Evolutionary conservation across 2,797 vertebrate species (phyloP), one percentile per base, ranked within the genome.

Genomic region (Syngnathus rostellatus): DNA sequence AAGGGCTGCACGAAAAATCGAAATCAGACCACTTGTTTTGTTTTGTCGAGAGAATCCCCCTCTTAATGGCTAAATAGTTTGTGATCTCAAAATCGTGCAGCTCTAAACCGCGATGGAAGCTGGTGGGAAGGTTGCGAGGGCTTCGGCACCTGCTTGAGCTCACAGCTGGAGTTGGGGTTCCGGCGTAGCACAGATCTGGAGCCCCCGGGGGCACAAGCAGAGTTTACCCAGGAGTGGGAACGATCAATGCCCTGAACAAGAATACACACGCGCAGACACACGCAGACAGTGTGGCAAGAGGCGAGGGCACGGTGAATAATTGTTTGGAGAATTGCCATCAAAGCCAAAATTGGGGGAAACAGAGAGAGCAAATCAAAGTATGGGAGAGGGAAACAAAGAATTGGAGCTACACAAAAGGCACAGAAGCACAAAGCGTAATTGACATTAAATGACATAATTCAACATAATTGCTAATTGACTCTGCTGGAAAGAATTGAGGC

Each of bases 141-240:
- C 77, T 80, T 87, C 81, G 76, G 91, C 94, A 95, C 95, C 95
- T 97, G 95, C 92, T 94, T 93, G 81, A 93, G 93, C 78, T 97
- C 94, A 73, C 92, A 92, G 92, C 91, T 94, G 74, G 93, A 92
- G 87, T 92, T 92, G 68, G 93, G 93, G 85, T 91, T 93, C 86
- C 95, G 91, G 48, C 94, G 92, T 75, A 95, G 90, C 80, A 96
- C 92, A 72, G 93, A 90, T 91, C 93, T 94, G 85, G 92, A 90
- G 88, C 94, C 94, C 79, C 94, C 93, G 1, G 95, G 95, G 86
- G 94, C 94, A 74, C 94, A 96, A 90, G 94, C 93, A 80, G 95
- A 94, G 81, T 96, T 96, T 92, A 97, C 94, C 95, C 94, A 97
- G 89, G 95, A 97, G 81, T 97, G 95, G 72, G 95, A 97, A 79